Evolutionary conservation across 1,140 invertebrate species (phyloP).

Genomic region (Araneus ventricosus): DNA sequence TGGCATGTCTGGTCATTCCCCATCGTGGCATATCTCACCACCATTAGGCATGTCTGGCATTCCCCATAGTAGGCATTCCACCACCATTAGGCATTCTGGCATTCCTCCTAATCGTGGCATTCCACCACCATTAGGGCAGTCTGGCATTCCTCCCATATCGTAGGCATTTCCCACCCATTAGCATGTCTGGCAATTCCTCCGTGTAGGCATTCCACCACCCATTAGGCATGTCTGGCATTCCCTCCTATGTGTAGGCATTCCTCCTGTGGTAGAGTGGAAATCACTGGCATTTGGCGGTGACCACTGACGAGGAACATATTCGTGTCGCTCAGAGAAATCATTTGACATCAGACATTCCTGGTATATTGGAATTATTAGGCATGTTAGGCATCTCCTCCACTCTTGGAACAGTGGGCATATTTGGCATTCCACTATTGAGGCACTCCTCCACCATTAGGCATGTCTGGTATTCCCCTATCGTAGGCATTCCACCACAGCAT

Average conservation of each 20-base stretch:
- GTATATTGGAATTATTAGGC: neutral
- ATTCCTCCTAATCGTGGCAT: neutral
- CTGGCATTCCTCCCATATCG: neutral
- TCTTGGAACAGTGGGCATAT: neutral
- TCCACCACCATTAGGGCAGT: neutral
- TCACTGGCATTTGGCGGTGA: neutral
- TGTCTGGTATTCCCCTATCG: neutral
- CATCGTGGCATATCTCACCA: neutral
- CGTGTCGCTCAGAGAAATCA: neutral
- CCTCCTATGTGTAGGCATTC: neutral
- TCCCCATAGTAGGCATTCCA: neutral
- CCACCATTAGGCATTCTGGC: neutral
- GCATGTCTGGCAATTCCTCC: neutral
- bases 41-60: neutral
- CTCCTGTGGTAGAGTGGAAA: neutral
- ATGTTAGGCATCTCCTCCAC: neutral
- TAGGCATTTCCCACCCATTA: neutral
- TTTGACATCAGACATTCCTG: neutral
- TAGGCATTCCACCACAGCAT: conserved; percentile 17
- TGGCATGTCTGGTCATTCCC: neutral
- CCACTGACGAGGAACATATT: neutral
- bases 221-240: too few species aligned
- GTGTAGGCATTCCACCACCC: neutral
- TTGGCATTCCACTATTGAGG: neutral
- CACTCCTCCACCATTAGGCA: neutral